phyloP scores from a whole-genome alignment of 2,113 vertebrate species.

The Corydoras sp. region DNA sequence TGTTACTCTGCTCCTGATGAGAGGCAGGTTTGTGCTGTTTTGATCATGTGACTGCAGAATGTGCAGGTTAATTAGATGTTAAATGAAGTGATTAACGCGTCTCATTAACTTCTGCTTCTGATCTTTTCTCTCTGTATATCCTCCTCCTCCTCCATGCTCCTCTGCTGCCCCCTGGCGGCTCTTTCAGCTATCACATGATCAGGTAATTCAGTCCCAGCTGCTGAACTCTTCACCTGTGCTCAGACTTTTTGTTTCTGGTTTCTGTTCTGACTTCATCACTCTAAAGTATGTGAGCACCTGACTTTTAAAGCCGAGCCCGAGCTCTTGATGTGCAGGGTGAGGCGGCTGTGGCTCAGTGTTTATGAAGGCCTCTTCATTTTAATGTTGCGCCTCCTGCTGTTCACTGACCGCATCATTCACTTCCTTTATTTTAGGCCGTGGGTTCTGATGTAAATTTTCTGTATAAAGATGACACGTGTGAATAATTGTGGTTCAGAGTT shows the following conservation, averaged over 20 bases:
- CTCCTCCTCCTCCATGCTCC: constrained; percentile 86
- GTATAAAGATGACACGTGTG: constrained; percentile 12
- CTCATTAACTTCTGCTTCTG: no score
- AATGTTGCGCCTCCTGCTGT: neutral
- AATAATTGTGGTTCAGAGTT: constrained; percentile 30
- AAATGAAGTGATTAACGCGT: neutral
- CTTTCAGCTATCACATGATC: constrained; percentile 98
- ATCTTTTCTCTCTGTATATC: constrained; percentile 67
- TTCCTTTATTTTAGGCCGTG: constrained; percentile 8
- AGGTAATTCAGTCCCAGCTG: constrained; percentile 87
- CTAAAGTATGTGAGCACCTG: no score
- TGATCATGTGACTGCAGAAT: no score
- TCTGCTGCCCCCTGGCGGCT: constrained; percentile 97
- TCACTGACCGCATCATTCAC: constrained; percentile 13
- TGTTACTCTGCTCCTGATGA: no score
- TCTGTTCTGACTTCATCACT: neutral
- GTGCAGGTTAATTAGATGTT: no score
- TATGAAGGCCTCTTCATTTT: no score
- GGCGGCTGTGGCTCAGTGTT: no score
- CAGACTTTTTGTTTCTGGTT: neutral
- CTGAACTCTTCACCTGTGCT: constrained; percentile 44
- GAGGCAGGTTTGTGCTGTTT: no score
- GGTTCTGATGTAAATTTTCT: constrained; percentile 25
- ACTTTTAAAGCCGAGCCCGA: no score
- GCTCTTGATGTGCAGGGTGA: no score